Conservation (phyloP, 2,797 vertebrate genomes). For the Todus mexicanus region DNA sequence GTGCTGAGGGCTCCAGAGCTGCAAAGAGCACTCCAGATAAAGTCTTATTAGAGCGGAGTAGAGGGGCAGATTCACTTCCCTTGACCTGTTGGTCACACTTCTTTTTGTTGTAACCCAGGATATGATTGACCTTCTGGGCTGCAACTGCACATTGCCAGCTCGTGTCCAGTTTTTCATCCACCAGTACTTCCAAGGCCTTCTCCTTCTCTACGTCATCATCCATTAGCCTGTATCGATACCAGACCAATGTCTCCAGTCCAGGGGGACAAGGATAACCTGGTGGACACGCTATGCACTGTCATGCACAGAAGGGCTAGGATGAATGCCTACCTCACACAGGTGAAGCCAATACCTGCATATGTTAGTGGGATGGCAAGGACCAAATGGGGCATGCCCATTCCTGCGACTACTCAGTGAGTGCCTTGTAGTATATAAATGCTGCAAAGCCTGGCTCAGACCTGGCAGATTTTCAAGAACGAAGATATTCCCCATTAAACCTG, state of each 20-base stretch:
- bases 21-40: background rate
- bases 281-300: rapidly evolving
- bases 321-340: background rate
- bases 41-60: background rate
- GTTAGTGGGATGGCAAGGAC: background rate
- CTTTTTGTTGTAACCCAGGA: background rate
- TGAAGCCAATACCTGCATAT: background rate
- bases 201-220: background rate
- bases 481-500: conserved; percentile 28
- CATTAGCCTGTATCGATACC: background rate
- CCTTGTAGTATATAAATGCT: background rate
- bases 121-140: background rate
- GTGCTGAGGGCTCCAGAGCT: background rate
- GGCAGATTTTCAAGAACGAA: conserved; percentile 44
- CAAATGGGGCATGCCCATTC: background rate
- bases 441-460: background rate
- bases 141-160: background rate
- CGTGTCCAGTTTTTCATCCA: background rate
- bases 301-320: background rate
- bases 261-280: background rate
- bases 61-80: background rate
- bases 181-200: background rate
- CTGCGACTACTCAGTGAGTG: background rate
- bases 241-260: background rate
- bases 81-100: background rate